A percentile compares a stretch with the other conserved stretches of the same genome.
Conservation (phyloP, 2,113 vertebrate species). For the Labeo catla region DNA sequence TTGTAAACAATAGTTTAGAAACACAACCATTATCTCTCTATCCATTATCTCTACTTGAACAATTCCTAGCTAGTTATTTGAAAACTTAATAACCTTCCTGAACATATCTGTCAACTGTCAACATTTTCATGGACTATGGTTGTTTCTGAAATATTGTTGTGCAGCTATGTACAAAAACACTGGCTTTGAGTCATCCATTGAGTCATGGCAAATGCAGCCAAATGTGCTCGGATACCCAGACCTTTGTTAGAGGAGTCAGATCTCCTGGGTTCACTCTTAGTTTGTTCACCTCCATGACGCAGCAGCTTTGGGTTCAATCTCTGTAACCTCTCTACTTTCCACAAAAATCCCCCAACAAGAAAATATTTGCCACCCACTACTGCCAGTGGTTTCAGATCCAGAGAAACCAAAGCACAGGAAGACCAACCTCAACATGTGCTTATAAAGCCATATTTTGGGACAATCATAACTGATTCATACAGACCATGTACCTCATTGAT, state of each 20-base stretch:
- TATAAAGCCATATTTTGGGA: neutral
- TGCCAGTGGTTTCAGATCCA: slow-evolving; percentile 2
- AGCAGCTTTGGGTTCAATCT: neutral
- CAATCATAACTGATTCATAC: slow-evolving; percentile 44
- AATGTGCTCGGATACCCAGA: slow-evolving; percentile 28
- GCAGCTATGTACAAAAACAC: neutral
- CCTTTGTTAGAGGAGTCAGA: neutral
- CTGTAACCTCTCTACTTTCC: slow-evolving; percentile 11
- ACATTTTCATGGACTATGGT: neutral
- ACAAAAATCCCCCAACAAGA: neutral
- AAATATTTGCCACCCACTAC: slow-evolving; percentile 13
- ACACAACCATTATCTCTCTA: neutral
- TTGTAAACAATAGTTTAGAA: neutral
- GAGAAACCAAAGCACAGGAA: neutral
- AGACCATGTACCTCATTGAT: slow-evolving; percentile 1
- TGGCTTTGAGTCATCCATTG: slow-evolving; percentile 31
- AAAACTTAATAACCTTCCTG: neutral
- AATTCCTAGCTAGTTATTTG: neutral
- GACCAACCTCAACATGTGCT: neutral
- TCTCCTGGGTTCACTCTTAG: slow-evolving; percentile 17
- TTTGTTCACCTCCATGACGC: slow-evolving; percentile 14
- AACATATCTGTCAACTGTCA: slow-evolving; percentile 15
- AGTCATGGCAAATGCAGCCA: slow-evolving; percentile 38
- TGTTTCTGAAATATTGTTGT: slow-evolving; percentile 3
- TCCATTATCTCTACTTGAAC: neutral